A percentile compares a stretch with the other conserved stretches of the same genome.
phyloP scores from a whole-genome alignment of 2,113 vertebrate genomes.

The Triplophysa siluroides region DNA sequence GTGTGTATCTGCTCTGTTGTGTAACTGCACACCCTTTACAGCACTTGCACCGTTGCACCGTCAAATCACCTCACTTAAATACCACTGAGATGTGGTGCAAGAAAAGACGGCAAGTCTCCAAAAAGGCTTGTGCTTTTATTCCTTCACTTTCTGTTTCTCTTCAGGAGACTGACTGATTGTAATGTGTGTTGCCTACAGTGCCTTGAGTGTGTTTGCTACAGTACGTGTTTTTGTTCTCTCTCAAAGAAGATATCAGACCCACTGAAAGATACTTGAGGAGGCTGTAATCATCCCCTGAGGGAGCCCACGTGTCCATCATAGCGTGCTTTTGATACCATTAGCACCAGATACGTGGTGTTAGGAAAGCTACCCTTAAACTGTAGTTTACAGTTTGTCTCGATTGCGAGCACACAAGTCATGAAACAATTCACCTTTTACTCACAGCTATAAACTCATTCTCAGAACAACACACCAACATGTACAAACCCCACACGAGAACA shows the following conservation, averaged over 20 bases:
- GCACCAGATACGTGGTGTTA: background rate
- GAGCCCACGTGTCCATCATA: slow-evolving; percentile 5
- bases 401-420: too few species aligned
- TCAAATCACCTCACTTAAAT: slow-evolving; percentile 47
- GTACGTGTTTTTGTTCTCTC: slow-evolving; percentile 21
- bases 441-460: too few species aligned
- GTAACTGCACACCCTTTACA: slow-evolving; percentile 45
- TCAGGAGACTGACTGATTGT: slow-evolving; percentile 30
- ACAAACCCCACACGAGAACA: too few species aligned
- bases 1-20: slow-evolving; percentile 32
- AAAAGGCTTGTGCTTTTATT: background rate
- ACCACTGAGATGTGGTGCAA: slow-evolving; percentile 50
- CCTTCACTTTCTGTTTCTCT: slow-evolving; percentile 42
- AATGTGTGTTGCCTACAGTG: slow-evolving; percentile 48
- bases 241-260: slow-evolving; percentile 47
- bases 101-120: slow-evolving; percentile 27
- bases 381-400: too few species aligned
- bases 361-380: background rate
- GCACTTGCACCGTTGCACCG: slow-evolving; percentile 16
- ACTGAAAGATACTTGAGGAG: background rate
- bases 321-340: background rate
- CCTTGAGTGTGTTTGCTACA: slow-evolving; percentile 25
- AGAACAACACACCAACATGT: too few species aligned
- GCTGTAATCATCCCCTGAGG: slow-evolving; percentile 58
- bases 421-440: too few species aligned